Base-by-base conservation (phyloP, 92 coral and sea anemone genomes). In the Zoanthus gigantus region DNA sequence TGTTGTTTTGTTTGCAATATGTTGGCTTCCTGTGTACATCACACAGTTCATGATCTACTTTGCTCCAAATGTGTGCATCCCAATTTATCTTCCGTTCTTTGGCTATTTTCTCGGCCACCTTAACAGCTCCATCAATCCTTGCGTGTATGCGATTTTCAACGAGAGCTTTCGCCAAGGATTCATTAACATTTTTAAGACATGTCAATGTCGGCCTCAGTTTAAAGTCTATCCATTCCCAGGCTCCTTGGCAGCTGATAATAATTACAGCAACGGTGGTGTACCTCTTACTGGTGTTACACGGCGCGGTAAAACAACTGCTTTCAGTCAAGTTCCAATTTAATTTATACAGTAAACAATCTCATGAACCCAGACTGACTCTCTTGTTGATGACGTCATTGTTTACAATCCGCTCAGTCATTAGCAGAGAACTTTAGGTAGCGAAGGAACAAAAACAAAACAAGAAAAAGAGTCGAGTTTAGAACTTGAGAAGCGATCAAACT, bases 81-180 rank as follows among this genome's bases (percentile, higher is more conserved):
- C 92, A 11, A 3, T 10, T 16, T 10, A 79, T 47, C 45, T 95
- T 0, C 4, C 45, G n/a, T 93, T 88, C 61, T 42, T 89, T n/a
- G 96, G 91, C 50, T 95, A 74, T 76, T 93, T 93, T 52, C 47
- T 95, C 5, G 94, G 94, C 0, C 98, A 95, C 42, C 88, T 94
- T 7, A 95, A 95, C 82, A 93, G 96, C 68, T 96, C 98, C 0
- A 91, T 95, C 28, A 95, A 91, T 77, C 98, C 98, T 18, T 88
- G 94, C 31, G 90, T 95, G 29, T 95, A 95, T 67, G 96, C 58
- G 52, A 73, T 95, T 47, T 95, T 95, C 54, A 95, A 95, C 83
- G 91, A 89, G 50, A 90, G 91, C 71, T 95, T 86, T 85, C 89
- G 98, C 45, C 90, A 88, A 37, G 98, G 98, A 14, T 95, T 93